phyloP scores from a whole-genome alignment of 2,888 invertebrate genomes.

The Gymnocheta viridis region DNA sequence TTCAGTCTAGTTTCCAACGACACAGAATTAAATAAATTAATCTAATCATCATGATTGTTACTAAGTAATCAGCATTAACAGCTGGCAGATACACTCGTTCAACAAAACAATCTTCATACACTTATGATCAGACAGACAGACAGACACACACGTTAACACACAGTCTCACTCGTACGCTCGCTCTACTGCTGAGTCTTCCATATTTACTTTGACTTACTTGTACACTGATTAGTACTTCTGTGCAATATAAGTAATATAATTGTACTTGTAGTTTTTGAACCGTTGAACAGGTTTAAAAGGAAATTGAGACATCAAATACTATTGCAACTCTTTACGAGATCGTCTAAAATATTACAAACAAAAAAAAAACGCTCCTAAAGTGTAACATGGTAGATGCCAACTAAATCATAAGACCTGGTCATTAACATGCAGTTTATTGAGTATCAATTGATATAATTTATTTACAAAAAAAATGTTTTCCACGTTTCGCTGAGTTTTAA shows the following conservation, averaged over 20 bases:
- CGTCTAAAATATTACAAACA: conserved; percentile 27
- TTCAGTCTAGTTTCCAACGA: not conserved
- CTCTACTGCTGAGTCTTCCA: not conserved
- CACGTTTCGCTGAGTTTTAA: conserved; percentile 33
- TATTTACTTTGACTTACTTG: conserved; percentile 10
- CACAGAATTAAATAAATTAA: conserved; percentile 15
- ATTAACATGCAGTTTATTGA: conserved; percentile 68
- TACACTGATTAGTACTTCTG: conserved; percentile 31
- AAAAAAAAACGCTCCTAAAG: conserved; percentile 57
- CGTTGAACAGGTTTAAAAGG: conserved; percentile 72
- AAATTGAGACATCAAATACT: conserved; percentile 72
- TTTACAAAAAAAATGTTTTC: conserved; percentile 47
- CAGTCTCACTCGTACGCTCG: not conserved
- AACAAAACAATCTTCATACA: conserved; percentile 23
- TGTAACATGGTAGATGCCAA: conserved; percentile 69
- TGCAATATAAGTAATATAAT: conserved; percentile 12
- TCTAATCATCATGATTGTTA: conserved; percentile 24
- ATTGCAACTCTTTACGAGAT: conserved; percentile 60
- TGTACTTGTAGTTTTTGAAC: conserved; percentile 60
- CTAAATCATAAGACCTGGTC: conserved; percentile 67
- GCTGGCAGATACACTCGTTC: conserved; percentile 19
- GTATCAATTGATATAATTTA: conserved; percentile 68
- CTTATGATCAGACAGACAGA: conserved; percentile 4
- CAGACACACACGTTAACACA: not conserved
- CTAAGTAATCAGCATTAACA: conserved; percentile 39